Base-by-base conservation (phyloP, 1,140 invertebrate species). In the Cryptotermes secundus region DNA sequence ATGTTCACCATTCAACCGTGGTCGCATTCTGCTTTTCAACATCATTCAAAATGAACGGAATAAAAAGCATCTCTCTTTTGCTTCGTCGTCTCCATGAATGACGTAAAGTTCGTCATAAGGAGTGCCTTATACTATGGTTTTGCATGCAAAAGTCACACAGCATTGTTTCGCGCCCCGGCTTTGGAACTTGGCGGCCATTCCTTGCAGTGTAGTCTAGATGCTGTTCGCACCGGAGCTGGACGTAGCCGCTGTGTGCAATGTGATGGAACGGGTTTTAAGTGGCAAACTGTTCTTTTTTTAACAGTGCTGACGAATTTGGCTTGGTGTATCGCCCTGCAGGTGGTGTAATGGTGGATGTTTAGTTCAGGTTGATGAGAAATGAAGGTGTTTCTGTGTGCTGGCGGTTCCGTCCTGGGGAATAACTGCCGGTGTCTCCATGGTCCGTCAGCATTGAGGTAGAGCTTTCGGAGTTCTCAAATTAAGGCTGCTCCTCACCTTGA, bases 71-170 rank as follows among this genome's bases (percentile, higher is more conserved):
- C 82, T 83, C 19, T 83, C 59, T 31, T 72, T 72, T 72, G n/a
- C 59, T 72, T 72, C 59, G 59, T 14, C 59, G 59, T 72, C 82
- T 36, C 19, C 80, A 22, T 83, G 82, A 83, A 83, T 83, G 82
- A 83, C 82, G 82, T 83, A 83, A 83, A 83, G 82, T 83, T 83
- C 36, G 7, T 65, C 82, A 45, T 53, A 53, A 38, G 45, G 45
- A 53, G 82, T 9, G 80, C 82, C 82, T 83, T 83, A 83, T 83
- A 59, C 35, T 81, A 83, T 83, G 59, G 53, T 83, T 83, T 65
- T 83, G 82, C 82, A 83, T 83, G 82, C 82, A 53, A 83, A 83
- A 83, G 82, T 83, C 82, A 35, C 82, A 45, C 59, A n/a, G 59
- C 59, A 72, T 49, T 49, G 24, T 83, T 53, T 83, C 80, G n/a